Percentiles rank a stretch among this genome's conserved stretches.
Conservation (phyloP, 2,797 vertebrate genomes). For the Dendrocincla tyrannina region DNA sequence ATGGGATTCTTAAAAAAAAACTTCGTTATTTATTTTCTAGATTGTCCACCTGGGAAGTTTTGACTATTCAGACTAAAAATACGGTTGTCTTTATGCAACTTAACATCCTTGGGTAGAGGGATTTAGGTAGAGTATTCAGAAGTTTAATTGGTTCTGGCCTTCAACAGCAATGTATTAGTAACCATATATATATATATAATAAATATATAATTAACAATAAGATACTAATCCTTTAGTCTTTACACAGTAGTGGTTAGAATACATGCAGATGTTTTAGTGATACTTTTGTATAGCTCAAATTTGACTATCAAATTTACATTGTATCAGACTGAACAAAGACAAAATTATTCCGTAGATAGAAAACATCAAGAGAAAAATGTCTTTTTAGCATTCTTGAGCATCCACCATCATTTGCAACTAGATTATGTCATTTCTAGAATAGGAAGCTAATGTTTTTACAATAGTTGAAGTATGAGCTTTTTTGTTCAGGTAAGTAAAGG, state of each 20-base stretch:
- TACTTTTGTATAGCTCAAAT: background rate
- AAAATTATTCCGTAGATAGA: background rate
- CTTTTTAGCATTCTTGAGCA: background rate
- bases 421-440: background rate
- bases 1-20: fast-evolving
- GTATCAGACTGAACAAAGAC: background rate
- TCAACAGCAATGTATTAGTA: background rate
- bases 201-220: background rate
- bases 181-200: background rate
- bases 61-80: background rate
- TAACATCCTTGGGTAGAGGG: background rate
- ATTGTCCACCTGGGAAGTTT: background rate
- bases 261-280: background rate
- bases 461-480: background rate
- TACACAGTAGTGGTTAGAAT: background rate
- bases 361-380: background rate
- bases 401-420: background rate
- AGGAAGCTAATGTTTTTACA: background rate
- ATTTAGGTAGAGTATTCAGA: background rate
- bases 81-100: background rate
- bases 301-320: background rate
- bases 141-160: background rate
- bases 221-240: background rate
- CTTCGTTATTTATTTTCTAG: background rate
- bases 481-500: background rate